Percentiles rank a stretch among this genome's conserved stretches.
phyloP scores from a whole-genome alignment of 92 coral and sea anemone species.

The Palythoa heliodiscus region DNA sequence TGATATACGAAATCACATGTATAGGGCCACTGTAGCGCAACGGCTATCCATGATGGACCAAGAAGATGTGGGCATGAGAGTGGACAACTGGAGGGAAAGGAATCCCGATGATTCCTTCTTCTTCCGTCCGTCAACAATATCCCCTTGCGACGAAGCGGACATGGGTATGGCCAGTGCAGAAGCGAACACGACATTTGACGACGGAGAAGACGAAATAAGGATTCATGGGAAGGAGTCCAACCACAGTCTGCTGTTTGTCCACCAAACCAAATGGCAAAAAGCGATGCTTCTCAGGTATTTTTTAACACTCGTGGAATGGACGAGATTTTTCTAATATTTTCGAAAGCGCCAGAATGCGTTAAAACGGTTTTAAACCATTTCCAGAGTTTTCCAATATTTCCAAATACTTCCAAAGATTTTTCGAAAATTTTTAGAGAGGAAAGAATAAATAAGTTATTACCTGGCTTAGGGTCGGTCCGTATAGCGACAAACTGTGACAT shows the following conservation, averaged over 20 bases:
- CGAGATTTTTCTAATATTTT: neutral
- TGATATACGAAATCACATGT: conserved; percentile 27
- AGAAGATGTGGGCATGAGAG: conserved; percentile 43
- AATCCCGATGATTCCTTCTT: conserved; percentile 40
- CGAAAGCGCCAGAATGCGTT: too few relatives aligned
- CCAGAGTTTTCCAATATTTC: too few relatives aligned
- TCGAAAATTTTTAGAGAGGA: too few relatives aligned
- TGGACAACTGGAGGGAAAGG: conserved; percentile 42
- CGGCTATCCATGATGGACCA: conserved; percentile 44
- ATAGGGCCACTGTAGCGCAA: conserved; percentile 12
- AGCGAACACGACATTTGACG: neutral
- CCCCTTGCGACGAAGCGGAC: neutral
- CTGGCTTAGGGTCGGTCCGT: too few relatives aligned
- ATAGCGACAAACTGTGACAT: too few relatives aligned
- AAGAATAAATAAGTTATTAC: too few relatives aligned
- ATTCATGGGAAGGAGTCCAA: neutral
- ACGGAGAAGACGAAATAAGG: conserved; percentile 17
- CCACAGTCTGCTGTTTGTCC: conserved; percentile 27
- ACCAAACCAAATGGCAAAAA: conserved; percentile 37
- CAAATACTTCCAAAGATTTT: too few relatives aligned
- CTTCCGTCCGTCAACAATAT: conserved; percentile 32
- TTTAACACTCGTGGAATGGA: neutral
- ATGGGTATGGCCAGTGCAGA: conserved; percentile 2
- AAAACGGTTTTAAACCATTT: too few relatives aligned
- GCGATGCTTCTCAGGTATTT: conserved; percentile 23